Percentiles rank a stretch among this genome's conserved stretches.
phyloP scores from a whole-genome alignment of 2,797 vertebrate species.

The Avahi laniger region DNA sequence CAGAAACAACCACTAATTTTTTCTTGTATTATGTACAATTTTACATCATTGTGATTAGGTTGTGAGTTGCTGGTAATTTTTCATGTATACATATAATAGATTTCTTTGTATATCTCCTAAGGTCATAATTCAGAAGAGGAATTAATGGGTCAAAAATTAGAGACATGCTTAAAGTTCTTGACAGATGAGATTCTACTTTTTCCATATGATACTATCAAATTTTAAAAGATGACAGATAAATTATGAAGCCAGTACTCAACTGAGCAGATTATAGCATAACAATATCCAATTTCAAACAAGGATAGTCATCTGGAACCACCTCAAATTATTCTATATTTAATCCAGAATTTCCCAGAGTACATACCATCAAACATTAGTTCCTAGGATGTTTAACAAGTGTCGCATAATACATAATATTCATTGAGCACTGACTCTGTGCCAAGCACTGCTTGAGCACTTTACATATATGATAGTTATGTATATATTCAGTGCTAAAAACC shows the following conservation, averaged over 20 bases:
- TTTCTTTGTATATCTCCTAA: not conserved
- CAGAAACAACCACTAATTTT: not conserved
- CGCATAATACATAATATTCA: not conserved
- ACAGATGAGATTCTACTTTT: not conserved
- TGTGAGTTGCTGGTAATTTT: not conserved
- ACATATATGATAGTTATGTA: not conserved
- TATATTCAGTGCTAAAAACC: not conserved
- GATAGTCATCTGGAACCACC: not conserved
- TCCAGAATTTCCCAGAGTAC: not conserved
- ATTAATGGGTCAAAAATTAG: constrained; percentile 12
- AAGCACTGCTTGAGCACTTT: not conserved
- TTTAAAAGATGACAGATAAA: not conserved
- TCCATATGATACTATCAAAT: not conserved
- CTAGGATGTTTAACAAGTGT: not conserved
- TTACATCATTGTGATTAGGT: not conserved
- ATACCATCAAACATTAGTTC: not conserved
- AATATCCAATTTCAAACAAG: not conserved
- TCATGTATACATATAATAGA: not conserved
- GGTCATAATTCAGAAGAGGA: not conserved
- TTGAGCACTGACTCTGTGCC: not conserved
- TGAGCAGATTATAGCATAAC: not conserved
- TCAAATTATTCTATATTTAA: not conserved
- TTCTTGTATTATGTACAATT: not conserved
- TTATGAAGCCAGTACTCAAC: not conserved
- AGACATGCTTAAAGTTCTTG: not conserved